Percentiles rank a stretch among this genome's conserved stretches.
These are phyloP conservation scores for Smittia sp. DNA, from an alignment of 2,888 invertebrate species.

Conservation along the genomic window DNA sequence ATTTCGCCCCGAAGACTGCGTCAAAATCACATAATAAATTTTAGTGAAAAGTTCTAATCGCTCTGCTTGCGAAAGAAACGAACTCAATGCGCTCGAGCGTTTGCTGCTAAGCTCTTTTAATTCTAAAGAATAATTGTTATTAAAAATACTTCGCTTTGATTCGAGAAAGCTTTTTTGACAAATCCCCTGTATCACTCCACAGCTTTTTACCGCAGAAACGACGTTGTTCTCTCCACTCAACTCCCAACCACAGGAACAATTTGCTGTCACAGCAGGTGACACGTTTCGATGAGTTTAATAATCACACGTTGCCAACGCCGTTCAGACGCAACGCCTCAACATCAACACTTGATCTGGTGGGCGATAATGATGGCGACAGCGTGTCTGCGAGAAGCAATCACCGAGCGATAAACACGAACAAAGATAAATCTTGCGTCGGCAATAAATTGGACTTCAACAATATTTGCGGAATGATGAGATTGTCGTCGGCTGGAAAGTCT, in stretches of 20 bases:
- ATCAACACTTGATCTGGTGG: constrained; percentile 31
- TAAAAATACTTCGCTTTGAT: too few relatives aligned
- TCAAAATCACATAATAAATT: too few relatives aligned
- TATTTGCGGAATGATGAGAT: constrained; percentile 32
- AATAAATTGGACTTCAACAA: constrained; percentile 38
- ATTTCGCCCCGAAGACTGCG: neutral
- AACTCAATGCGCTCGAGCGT: too few relatives aligned
- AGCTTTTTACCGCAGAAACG: constrained; percentile 9
- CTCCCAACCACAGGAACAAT: neutral
- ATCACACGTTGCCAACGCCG: neutral
- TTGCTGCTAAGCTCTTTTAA: too few relatives aligned
- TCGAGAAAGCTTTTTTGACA: too few relatives aligned
- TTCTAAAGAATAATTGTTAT: too few relatives aligned
- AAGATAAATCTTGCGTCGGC: constrained; percentile 29
- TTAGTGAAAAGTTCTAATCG: too few relatives aligned
- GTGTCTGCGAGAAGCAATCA: constrained; percentile 32
- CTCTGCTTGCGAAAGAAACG: too few relatives aligned
- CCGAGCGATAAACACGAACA: neutral
- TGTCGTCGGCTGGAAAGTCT: neutral
- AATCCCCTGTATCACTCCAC: neutral
- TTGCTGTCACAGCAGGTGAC: neutral
- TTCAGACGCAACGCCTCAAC: constrained; percentile 34
- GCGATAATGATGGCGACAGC: constrained; percentile 13
- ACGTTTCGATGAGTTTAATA: constrained; percentile 10
- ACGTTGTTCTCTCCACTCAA: constrained; percentile 11